These are phyloP conservation scores for Paradoxurus hermaphroditus DNA, from an alignment of 2,113 vertebrate species.

Conservation along the genomic window DNA sequence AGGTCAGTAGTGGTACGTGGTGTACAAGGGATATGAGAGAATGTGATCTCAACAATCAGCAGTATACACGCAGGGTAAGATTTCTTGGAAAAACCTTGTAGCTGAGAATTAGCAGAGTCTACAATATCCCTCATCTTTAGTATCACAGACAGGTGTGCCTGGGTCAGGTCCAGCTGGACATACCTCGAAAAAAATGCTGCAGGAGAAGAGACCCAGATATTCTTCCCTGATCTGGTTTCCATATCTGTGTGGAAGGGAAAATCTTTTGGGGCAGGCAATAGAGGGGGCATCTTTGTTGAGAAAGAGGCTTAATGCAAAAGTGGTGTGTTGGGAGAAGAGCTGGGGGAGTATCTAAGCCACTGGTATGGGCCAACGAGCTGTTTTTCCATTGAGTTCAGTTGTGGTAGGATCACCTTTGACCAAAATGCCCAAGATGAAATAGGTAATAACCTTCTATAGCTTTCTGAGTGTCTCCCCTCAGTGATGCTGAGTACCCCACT, in stretches of 20 bases:
- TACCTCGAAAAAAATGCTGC: rapidly evolving
- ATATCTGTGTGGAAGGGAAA: background rate
- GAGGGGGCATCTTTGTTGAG: background rate
- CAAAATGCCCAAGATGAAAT: background rate
- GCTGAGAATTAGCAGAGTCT: background rate
- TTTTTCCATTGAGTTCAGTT: background rate
- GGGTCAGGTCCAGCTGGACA: no score
- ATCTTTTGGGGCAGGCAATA: no score
- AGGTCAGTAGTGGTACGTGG: background rate
- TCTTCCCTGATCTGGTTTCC: background rate
- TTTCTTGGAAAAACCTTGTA: background rate
- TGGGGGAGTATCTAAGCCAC: no score
- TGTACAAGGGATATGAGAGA: background rate
- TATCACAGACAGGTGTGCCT: background rate
- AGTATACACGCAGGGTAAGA: background rate
- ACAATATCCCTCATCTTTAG: background rate
- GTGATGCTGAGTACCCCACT: background rate
- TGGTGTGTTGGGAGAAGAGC: background rate
- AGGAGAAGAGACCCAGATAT: background rate
- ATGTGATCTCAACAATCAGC: no score
- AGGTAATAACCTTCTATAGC: background rate
- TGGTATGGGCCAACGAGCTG: no score
- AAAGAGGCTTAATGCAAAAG: background rate
- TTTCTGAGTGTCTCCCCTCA: background rate
- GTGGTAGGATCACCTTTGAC: no score